A percentile compares a stretch with the other conserved stretches of the same genome.
Conservation (phyloP, 2,888 invertebrate species). For the Fissipunctia ypsillon region DNA sequence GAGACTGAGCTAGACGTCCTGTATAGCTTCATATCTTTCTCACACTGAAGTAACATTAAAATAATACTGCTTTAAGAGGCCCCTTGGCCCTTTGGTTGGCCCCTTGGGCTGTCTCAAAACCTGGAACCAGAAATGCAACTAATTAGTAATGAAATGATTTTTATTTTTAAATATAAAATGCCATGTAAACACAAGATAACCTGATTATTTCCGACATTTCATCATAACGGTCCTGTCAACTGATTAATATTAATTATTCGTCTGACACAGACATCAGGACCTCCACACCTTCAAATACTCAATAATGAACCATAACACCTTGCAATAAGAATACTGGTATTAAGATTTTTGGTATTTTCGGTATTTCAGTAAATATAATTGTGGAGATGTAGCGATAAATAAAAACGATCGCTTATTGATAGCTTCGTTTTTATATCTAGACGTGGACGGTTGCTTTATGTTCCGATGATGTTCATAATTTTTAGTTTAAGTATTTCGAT, state of each 20-base stretch:
- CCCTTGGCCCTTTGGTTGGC: too few relatives aligned
- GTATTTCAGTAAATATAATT: slow-evolving; percentile 36
- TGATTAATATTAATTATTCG: slow-evolving; percentile 78
- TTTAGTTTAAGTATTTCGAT: slow-evolving; percentile 51
- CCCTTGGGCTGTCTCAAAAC: slow-evolving; percentile 6
- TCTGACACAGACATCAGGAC: slow-evolving; percentile 57
- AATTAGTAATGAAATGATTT: background rate
- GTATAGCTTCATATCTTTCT: too few relatives aligned
- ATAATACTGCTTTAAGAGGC: too few relatives aligned
- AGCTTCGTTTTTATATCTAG: slow-evolving; percentile 67
- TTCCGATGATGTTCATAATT: slow-evolving; percentile 49
- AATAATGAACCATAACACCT: slow-evolving; percentile 15
- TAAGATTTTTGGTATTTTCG: slow-evolving; percentile 18
- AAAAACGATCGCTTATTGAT: slow-evolving; percentile 69
- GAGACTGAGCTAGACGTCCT: too few relatives aligned
- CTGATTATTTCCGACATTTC: slow-evolving; percentile 66
- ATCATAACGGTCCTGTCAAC: slow-evolving; percentile 71
- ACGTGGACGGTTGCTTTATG: slow-evolving; percentile 45
- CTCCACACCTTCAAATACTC: slow-evolving; percentile 27
- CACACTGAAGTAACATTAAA: too few relatives aligned
- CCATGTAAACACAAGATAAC: slow-evolving; percentile 38
- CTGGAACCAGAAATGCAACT: slow-evolving; percentile 7
- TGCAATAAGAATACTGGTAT: background rate
- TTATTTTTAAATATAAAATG: slow-evolving; percentile 16
- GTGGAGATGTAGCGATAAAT: slow-evolving; percentile 67